Percentiles rank a stretch among this genome's conserved stretches.
Conservation (phyloP, 2,888 invertebrate species). For the Hetaerina titia region DNA sequence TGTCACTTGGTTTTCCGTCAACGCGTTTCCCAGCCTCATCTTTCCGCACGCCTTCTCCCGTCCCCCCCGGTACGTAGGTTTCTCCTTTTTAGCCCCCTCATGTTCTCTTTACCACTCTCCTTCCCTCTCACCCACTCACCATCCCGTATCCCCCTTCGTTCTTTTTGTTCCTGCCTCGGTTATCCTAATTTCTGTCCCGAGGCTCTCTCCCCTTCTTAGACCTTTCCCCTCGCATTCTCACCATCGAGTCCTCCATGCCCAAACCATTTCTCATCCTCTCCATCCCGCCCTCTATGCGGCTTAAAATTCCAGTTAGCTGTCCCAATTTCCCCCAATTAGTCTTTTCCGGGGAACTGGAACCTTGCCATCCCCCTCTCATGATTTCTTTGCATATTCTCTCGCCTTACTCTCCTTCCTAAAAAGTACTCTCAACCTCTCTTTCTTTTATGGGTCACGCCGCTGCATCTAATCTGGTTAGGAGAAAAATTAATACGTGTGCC, state of each 20-base stretch:
- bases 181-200: not conserved
- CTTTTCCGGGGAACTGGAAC: not conserved
- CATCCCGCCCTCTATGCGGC: not conserved
- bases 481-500: too few relatives aligned
- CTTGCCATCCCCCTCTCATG: not conserved
- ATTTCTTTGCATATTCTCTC: not conserved
- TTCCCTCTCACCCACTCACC: not conserved
- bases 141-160: not conserved
- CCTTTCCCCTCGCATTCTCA: not conserved
- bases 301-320: not conserved
- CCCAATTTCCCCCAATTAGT: not conserved
- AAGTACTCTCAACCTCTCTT: too few relatives aligned
- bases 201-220: not conserved
- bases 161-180: not conserved
- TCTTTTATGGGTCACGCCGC: too few relatives aligned
- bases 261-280: not conserved
- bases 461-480: too few relatives aligned
- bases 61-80: not conserved
- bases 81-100: not conserved
- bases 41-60: not conserved
- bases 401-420: not conserved
- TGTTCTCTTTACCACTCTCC: not conserved
- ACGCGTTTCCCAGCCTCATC: not conserved
- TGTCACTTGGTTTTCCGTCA: not conserved
- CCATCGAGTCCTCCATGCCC: not conserved